Conservation (phyloP, 2,888 invertebrate genomes). For the Odontomyia ornata region DNA sequence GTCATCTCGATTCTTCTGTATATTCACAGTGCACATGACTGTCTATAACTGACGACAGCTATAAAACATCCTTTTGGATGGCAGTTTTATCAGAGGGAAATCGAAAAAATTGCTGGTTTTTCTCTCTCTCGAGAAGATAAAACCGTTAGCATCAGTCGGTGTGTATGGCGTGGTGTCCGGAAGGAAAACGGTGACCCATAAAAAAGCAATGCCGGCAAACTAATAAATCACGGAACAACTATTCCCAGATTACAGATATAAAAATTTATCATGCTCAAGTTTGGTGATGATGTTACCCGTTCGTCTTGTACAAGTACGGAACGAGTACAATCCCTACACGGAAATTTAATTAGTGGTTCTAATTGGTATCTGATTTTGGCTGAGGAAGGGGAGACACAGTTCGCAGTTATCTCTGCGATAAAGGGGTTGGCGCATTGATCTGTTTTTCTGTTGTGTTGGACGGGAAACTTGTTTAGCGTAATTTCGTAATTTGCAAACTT, state of each 20-base stretch:
- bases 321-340: not conserved
- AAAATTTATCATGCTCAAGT: conserved; percentile 45
- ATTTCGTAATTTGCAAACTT: no score
- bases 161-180: not conserved
- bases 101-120: not conserved
- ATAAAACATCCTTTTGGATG: not conserved
- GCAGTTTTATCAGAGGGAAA: conserved; percentile 15
- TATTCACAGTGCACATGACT: not conserved
- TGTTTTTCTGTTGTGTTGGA: no score
- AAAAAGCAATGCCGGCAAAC: conserved; percentile 39
- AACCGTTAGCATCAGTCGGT: conserved; percentile 6
- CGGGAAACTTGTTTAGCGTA: no score
- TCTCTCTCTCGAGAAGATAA: conserved; percentile 12
- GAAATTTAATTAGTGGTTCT: conserved; percentile 34
- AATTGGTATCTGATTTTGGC: conserved; percentile 4
- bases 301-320: not conserved
- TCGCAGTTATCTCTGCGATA: no score
- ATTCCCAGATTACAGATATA: conserved; percentile 40
- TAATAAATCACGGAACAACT: conserved; percentile 45
- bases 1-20: not conserved
- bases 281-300: not conserved
- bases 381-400: not conserved
- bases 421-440: no score
- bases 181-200: conserved; percentile 35
- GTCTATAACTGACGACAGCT: conserved; percentile 6